Conservation (phyloP, 2,113 vertebrate genomes). For the Calidris pugnax region DNA sequence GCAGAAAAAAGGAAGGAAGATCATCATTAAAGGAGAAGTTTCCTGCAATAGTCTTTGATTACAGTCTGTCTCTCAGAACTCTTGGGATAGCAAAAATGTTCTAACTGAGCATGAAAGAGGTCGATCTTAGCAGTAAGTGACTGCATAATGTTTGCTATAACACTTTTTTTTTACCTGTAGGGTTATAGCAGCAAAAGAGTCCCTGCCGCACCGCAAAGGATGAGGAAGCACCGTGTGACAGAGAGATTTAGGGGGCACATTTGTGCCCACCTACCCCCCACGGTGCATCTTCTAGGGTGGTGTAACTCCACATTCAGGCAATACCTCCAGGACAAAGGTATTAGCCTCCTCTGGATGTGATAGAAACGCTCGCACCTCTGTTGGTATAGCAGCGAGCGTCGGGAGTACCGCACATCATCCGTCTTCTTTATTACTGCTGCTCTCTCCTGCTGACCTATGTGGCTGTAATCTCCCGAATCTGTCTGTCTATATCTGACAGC, state of each 20-base stretch:
- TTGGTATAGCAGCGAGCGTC: not conserved
- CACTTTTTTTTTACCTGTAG: not conserved
- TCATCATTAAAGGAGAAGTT: slow-evolving; percentile 11
- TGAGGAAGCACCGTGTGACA: not conserved
- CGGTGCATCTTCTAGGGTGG: not conserved
- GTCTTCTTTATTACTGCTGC: slow-evolving; percentile 28
- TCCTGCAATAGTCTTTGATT: slow-evolving; percentile 13
- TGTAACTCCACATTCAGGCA: not conserved
- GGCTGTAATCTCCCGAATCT: slow-evolving; percentile 2
- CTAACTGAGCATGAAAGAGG: not conserved
- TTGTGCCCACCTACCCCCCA: not conserved
- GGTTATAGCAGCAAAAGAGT: not conserved
- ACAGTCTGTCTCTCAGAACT: not conserved
- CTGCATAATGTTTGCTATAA: not conserved
- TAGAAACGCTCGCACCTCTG: not conserved
- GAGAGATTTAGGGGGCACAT: not conserved
- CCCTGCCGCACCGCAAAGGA: not conserved
- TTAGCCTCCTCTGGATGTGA: not conserved
- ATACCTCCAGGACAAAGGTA: not conserved
- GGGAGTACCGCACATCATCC: not conserved
- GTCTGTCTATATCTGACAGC: not conserved
- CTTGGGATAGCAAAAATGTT: not conserved
- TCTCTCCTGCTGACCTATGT: not conserved
- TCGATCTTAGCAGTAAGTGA: not conserved
- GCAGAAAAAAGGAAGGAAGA: not conserved